Base-by-base conservation (phyloP, 2,888 invertebrate species). In the Flexamia atlantica region DNA sequence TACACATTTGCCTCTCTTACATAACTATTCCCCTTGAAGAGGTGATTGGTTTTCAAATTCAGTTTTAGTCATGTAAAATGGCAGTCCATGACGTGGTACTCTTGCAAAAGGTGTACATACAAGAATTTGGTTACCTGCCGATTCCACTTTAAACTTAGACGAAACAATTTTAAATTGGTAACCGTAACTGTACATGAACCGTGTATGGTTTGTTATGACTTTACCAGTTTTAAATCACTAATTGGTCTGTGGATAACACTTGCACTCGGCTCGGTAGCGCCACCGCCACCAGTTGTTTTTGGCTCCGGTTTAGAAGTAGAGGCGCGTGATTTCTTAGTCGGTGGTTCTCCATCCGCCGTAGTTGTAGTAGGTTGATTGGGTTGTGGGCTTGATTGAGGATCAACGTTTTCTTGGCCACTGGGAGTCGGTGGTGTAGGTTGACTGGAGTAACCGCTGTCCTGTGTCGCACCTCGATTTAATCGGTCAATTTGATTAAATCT, bases 41-140 rank as follows among this genome's bases (percentile, higher is more conserved):
- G n/a, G n/a, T 17, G 68, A 32, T 20, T 30, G 68, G 32, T 68
- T 68, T 17, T 17, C 1, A 23, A 68, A 68, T 32, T 68, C 68
- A 2, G 36, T 68, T 12, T 68, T 68, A 1, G 68, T 68, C 30
- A 68, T 30, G n/a, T 68, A 68, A 17, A 30, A 68, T 7, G 68
- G 68, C 14, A 68, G 10, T 3, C 68, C 32, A 68, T 68, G 68
- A 68, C 68, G 30, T 4, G 68, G 68, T 14, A 32, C 30, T 30
- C 68, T 28, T 28, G 68, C 68, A 23, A 68, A 68, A 30, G 68
- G 68, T 4, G 30, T 68, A 68, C 32, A 30, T 5, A 68, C 17
- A 9, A 68, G 17, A 17, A 30, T 30, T 17, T 68, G 68, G 3
- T 9, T 17, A 30, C 68, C 36, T 3, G 7, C 2, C 7, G 46